A percentile compares a stretch with the other conserved stretches of the same genome.
Evolutionary conservation across 1,140 invertebrate species (phyloP).

Genomic region (Mactra quadrangularis): DNA sequence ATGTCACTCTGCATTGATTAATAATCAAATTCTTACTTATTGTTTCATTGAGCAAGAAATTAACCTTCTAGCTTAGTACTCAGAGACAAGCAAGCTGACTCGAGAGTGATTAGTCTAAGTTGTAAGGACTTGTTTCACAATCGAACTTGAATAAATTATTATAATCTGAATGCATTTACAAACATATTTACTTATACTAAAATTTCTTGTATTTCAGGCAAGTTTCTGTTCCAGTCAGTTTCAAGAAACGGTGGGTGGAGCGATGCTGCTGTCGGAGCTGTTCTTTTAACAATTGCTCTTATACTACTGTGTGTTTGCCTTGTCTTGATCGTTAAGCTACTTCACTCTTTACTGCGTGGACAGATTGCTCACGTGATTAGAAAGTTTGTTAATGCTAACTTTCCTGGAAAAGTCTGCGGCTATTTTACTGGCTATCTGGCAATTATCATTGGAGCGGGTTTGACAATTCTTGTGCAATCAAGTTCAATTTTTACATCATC

Average conservation of each 20-base stretch:
- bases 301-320: conserved; percentile 85
- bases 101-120: too few species aligned
- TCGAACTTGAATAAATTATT: too few species aligned
- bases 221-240: conserved; percentile 67
- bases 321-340: conserved; percentile 86
- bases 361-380: conserved; percentile 84
- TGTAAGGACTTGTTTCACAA: too few species aligned
- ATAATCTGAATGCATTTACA: not conserved
- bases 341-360: conserved; percentile 84
- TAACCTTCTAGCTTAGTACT: not conserved
- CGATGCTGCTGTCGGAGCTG: conserved; percentile 83
- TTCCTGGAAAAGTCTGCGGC: too few species aligned
- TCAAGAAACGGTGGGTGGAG: conserved; percentile 69
- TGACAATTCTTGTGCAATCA: conserved; percentile 87
- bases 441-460: conserved; percentile 85
- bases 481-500: conserved; percentile 88
- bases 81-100: too few species aligned
- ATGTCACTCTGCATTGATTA: not conserved
- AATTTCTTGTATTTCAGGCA: conserved; percentile 67
- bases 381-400: too few species aligned
- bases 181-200: conserved; percentile 68
- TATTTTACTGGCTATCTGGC: conserved; percentile 87
- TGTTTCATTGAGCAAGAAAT: too few species aligned
- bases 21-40: too few species aligned
- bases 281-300: conserved; percentile 85